Base-by-base conservation (phyloP, 2,113 vertebrate genomes). In the Bufo bufo region DNA sequence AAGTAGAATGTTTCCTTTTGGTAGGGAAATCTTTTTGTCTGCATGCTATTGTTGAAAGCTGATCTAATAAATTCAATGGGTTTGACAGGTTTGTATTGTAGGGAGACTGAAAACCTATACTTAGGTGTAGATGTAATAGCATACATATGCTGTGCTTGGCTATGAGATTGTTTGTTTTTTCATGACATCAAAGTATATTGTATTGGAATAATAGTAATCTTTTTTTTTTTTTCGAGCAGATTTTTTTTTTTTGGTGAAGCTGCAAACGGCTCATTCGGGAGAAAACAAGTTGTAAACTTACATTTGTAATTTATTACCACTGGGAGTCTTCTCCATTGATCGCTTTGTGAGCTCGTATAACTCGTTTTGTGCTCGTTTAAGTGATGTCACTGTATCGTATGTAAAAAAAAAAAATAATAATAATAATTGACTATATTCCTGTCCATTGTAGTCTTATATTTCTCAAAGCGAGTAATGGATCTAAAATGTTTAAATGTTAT, bases 61-160 rank as follows among this genome's bases (percentile, higher is more conserved):
- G 45, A 12, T 50, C 20, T 61, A 65, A 65, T 82, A 50, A 66
- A 82, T 82, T 4, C 50, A 82, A 82, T 66, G 49, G 81, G 9
- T 82, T 61, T 66, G 81, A 82, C 81, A 82, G 61, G 12, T 82
- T 82, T 66, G 59, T 52, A 66, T 82, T 82, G 81, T 66, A 82
- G 20, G 66, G 20, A 66, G 61, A 4, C 20, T 66, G 81, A 82
- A 82, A 82, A 52, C 81, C 61, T 82, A 82, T 23, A 82, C 81
- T 65, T 50, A 66, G 59, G 61, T 50, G 61, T 66, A 82, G 61
- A 82, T 82, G 19, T 49, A 82, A 66, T 66, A 50, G 61, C 19
- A 50, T 65, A 82, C 45, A 82, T 65, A 23, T 66, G 61, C 61
- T 66, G 47, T 23, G 6, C 61, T 66, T 82, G 19, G 59, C 79